These are phyloP conservation scores for Etheostoma perlongum DNA, from an alignment of 2,797 vertebrate species.

Conservation along the genomic window DNA sequence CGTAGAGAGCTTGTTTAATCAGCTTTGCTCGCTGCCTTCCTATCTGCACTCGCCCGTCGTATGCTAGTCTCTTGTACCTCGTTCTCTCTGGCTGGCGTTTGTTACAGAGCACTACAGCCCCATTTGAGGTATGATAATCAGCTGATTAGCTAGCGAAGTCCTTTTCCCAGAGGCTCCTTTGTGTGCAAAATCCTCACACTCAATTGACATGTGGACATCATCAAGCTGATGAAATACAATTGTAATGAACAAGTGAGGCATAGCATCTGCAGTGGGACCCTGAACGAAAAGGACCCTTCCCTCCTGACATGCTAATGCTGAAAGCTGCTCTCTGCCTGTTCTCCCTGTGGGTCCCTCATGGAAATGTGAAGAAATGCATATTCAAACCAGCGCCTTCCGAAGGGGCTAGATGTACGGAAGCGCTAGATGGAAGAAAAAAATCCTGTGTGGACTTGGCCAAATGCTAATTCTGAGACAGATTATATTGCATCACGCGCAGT, in stretches of 20 bases:
- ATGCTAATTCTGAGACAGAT: slow-evolving; percentile 99
- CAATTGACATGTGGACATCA: slow-evolving; percentile 99
- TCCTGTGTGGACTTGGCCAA: slow-evolving; percentile 91
- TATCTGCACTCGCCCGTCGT: slow-evolving; percentile 74
- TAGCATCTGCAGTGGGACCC: slow-evolving; percentile 97
- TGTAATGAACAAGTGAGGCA: slow-evolving; percentile 99
- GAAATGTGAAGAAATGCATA: slow-evolving; percentile 99
- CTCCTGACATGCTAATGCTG: slow-evolving; percentile 99
- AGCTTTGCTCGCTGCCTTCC: slow-evolving; percentile 68
- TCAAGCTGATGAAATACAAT: slow-evolving; percentile 99
- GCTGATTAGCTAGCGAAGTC: slow-evolving; percentile 99
- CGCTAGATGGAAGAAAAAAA: slow-evolving; percentile 68
- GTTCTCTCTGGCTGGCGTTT: slow-evolving; percentile 83
- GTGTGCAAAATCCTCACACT: slow-evolving; percentile 99
- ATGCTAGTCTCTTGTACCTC: slow-evolving; percentile 80
- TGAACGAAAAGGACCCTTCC: slow-evolving; percentile 94
- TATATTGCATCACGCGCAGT: slow-evolving; percentile 99
- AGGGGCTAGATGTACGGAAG: slow-evolving; percentile 84
- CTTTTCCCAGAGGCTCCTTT: slow-evolving; percentile 99
- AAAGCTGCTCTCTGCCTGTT: slow-evolving; percentile 98
- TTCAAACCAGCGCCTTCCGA: slow-evolving; percentile 95
- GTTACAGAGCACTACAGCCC: slow-evolving; percentile 88
- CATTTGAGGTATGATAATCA: slow-evolving; percentile 99
- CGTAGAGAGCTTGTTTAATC: slow-evolving; percentile 76
- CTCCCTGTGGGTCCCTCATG: slow-evolving; percentile 95